Evolutionary conservation across 2,888 invertebrate species (phyloP), one percentile per base, ranked within the genome.

Genomic region (Gnatocerus cornutus): DNA sequence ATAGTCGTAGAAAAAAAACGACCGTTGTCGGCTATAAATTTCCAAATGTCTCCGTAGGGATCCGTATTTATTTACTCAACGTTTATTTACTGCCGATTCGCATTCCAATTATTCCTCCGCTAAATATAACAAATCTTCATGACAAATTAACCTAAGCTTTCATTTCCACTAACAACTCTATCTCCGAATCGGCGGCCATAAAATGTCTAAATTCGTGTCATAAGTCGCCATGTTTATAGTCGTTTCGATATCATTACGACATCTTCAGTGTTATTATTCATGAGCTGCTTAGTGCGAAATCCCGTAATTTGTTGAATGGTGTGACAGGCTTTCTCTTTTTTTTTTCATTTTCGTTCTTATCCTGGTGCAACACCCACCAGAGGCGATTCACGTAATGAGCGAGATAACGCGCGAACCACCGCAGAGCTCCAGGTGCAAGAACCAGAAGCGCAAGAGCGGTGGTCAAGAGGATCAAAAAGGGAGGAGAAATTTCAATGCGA

Each of bases 341-440:
- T 16, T 46, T 46, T 21, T 7, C 14, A 3, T 10, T 43, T 43
- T 43, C 1, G 12, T 13, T n/a, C 12, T 12, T 12, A 7, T 43
- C 46, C 16, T 46, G 46, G 46, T 7, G 46, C 6, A 46, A 46
- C 52, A 52, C 52, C 52, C 33, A 52, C 52, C 52, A 52, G 46
- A 46, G 46, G 46, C 46, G 6, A 46, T 46, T 16, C 46, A 9
- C 46, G 46, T 46, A 46, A 46, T 46, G 46, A 13, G 52, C 52
- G 13, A 30, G 52, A 52, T 52, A 52, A 52, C 33, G 33, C 10
- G 48, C 48, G 21, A 48, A 27, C 27, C 2, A n/a, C 21, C 48
- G 27, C 21, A 21, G 10, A 48, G 48, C 27, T 4, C 33, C 9
- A 4, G 33, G 21, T 46, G 21, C n/a, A 48, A 48, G 10, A 48